Base-by-base conservation (phyloP, 2,113 vertebrate species). In the Leptodactylus fuscus region DNA sequence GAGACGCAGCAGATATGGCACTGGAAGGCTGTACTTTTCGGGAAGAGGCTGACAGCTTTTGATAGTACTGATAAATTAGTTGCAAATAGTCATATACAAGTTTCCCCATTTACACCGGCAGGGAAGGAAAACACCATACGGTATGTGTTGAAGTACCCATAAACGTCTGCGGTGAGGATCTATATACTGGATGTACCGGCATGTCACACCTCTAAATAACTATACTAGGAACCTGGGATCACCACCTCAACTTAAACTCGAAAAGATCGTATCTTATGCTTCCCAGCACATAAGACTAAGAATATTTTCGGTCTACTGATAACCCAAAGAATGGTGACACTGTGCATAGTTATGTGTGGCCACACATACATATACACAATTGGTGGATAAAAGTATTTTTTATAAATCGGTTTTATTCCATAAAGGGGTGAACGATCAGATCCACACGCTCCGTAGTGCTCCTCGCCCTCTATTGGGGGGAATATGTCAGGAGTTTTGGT, bases 401-500 rank as follows among this genome's bases (percentile, higher is more conserved):
- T 13, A 48, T 41, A 80, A 53, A 70, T 27, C 44, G n/a, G 5
- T 22, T 44, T 49, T 79, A 24, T 71, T 46, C 67, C 55, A 53
- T 73, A 34, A 85, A 22, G 22, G 27, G 36, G 29, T 83, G 24
- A 18, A 44, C 15, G 34, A 34, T 60, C 74, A 69, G 44, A 16
- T 85, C 24, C 58, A 69, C 22, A 49, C 32, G 83, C 38, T 65
- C 53, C 38, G 77, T 53, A 38, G 76, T 74, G 41, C 49, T 49
- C 71, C 85, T 81, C 81, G 34, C 29, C 69, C 65, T 60, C 22
- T 70, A 24, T 48, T 58, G 76, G 44, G 46, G 20, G 77, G 69
- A 51, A 85, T 84, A 81, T 55, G 96, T 97, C 96, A 97, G 46
- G 91, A 92, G 70, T 95, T 96, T 92, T 95, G 96, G 92, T 95